phyloP scores from a whole-genome alignment of 2,797 vertebrate species.

The Enteromius unitaeniatus region DNA sequence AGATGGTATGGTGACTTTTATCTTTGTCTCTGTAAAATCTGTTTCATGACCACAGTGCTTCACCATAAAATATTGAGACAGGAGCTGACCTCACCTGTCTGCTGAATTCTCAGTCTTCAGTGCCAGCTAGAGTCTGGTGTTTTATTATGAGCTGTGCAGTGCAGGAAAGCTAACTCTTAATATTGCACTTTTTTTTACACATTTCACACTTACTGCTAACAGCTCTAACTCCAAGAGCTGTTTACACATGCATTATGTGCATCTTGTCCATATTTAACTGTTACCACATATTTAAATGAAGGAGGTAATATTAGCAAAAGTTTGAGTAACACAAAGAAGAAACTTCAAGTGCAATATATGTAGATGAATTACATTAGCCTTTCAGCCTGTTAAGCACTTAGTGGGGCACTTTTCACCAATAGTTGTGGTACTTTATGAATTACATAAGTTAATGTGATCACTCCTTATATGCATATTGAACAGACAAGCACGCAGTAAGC shows the following conservation, averaged over 20 bases:
- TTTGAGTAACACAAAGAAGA: neutral
- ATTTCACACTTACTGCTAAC: neutral
- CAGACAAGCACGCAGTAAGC: neutral
- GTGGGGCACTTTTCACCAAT: neutral
- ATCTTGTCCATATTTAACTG: neutral
- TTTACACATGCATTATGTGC: neutral
- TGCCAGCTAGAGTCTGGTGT: neutral
- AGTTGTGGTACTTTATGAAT: neutral
- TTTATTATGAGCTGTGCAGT: neutral
- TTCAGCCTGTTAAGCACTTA: neutral
- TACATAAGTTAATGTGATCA: conserved; percentile 7
- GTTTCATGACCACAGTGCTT: neutral
- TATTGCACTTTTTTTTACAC: neutral
- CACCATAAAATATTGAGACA: neutral
- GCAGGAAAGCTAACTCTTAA: neutral
- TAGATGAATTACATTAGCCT: neutral
- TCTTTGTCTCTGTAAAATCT: neutral
- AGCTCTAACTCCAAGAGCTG: neutral
- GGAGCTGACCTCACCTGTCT: neutral
- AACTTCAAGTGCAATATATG: neutral
- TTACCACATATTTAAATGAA: neutral
- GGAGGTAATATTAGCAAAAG: neutral
- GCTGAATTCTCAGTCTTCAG: neutral
- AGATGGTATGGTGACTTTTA: neutral
- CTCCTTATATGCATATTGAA: conserved; percentile 1